Conservation (phyloP, 2,113 vertebrate species). For the Guaruba guarouba region DNA sequence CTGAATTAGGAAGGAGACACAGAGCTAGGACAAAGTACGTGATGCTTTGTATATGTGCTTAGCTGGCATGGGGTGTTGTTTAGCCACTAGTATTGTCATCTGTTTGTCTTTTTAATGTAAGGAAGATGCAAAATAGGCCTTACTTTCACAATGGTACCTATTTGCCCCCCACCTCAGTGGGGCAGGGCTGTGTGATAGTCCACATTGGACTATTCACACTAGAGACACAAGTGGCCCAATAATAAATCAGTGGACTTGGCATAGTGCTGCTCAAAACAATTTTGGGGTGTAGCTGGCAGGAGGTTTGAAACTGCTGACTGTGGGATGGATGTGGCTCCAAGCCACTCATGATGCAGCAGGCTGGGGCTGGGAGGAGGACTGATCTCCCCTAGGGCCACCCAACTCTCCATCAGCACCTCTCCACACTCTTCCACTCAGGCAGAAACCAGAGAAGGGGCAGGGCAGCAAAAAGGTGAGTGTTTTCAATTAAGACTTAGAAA, state of each 20-base stretch:
- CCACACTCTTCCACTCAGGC: background rate
- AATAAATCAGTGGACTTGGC: background rate
- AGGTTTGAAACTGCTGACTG: background rate
- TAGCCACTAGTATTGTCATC: background rate
- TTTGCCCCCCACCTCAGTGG: background rate
- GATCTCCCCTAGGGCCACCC: background rate
- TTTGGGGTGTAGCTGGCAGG: background rate
- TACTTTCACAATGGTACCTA: background rate
- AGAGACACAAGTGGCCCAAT: background rate
- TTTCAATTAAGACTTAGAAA: constrained; percentile 55
- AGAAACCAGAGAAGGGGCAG: background rate
- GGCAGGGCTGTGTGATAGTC: background rate
- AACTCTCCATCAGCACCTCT: background rate
- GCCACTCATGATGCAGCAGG: background rate
- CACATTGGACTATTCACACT: background rate
- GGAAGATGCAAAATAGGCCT: background rate
- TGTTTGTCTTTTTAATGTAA: background rate
- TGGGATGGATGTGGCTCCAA: background rate
- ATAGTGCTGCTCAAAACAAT: background rate
- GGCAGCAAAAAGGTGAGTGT: background rate
- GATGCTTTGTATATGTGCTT: background rate
- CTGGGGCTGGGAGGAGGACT: background rate
- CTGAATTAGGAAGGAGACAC: background rate
- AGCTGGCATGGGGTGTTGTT: background rate
- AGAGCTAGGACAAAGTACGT: background rate